Evolutionary conservation across 2,797 vertebrate species (phyloP).

Genomic region (Anguilla obscura): DNA sequence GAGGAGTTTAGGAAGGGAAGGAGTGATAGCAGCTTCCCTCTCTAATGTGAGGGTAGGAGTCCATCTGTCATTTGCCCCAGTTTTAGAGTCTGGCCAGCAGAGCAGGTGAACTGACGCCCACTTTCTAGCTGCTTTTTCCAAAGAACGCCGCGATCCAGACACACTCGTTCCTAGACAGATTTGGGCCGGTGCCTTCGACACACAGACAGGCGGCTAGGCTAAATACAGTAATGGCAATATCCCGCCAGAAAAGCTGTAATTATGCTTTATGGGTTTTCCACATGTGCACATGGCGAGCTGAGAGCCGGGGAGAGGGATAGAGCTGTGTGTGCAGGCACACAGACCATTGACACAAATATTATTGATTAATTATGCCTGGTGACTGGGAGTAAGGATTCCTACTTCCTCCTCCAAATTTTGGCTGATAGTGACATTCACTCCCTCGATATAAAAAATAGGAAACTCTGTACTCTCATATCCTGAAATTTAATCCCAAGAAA

Average conservation of each 20-base stretch:
- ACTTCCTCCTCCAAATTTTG: neutral
- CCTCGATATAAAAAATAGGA: neutral
- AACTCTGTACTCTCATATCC: neutral
- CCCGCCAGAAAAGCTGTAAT: neutral
- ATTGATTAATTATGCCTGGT: slow-evolving; percentile 5
- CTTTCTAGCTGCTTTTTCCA: neutral
- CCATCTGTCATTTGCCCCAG: neutral
- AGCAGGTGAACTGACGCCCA: neutral
- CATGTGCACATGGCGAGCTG: neutral
- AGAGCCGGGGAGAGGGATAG: neutral
- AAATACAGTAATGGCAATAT: slow-evolving; percentile 9
- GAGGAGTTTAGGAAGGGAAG: neutral
- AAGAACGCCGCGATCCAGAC: neutral
- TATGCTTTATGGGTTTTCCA: slow-evolving; percentile 14
- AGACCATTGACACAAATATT: neutral
- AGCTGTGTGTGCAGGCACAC: neutral
- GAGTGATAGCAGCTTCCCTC: neutral
- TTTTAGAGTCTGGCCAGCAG: neutral
- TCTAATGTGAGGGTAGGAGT: neutral
- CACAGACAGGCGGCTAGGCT: slow-evolving; percentile 1
- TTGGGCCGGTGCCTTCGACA: neutral
- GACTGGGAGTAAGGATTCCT: neutral
- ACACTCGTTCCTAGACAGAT: neutral
- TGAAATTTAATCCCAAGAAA: neutral
- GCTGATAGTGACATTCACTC: neutral